phyloP scores from a whole-genome alignment of 1,140 invertebrate species.

The Papilio machaon region DNA sequence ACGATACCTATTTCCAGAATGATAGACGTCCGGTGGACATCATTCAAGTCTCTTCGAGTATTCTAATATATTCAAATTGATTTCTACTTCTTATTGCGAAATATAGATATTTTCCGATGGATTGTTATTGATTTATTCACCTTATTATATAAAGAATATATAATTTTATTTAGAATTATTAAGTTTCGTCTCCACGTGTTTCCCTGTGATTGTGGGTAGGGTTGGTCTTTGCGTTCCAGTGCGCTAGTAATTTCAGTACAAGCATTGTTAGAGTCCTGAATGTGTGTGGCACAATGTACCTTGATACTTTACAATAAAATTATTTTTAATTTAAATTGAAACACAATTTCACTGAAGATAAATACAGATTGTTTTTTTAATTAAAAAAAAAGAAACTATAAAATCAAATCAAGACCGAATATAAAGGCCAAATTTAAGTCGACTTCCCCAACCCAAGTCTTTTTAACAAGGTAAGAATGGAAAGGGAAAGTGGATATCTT shows the following conservation, averaged over 20 bases:
- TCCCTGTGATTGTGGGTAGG: conserved; percentile 47
- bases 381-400: too few species aligned
- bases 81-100: too few species aligned
- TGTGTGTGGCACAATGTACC: conserved; percentile 33
- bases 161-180: not conserved
- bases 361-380: not conserved
- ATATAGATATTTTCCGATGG: too few species aligned
- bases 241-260: conserved; percentile 74
- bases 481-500: not conserved
- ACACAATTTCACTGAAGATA: too few species aligned
- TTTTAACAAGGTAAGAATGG: not conserved
- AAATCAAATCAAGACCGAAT: too few species aligned
- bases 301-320: conserved; percentile 56
- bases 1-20: too few species aligned
- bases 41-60: too few species aligned
- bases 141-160: too few species aligned
- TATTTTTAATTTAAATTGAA: too few species aligned
- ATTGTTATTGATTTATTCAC: too few species aligned
- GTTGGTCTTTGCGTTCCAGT: conserved; percentile 56
- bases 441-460: not conserved
- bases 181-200: conserved; percentile 46
- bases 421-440: not conserved
- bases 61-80: too few species aligned
- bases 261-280: conserved; percentile 74
- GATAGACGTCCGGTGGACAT: too few species aligned